These are phyloP conservation scores for Amphiprion ocellaris DNA, from an alignment of 2,113 vertebrate genomes.

Conservation along the genomic window DNA sequence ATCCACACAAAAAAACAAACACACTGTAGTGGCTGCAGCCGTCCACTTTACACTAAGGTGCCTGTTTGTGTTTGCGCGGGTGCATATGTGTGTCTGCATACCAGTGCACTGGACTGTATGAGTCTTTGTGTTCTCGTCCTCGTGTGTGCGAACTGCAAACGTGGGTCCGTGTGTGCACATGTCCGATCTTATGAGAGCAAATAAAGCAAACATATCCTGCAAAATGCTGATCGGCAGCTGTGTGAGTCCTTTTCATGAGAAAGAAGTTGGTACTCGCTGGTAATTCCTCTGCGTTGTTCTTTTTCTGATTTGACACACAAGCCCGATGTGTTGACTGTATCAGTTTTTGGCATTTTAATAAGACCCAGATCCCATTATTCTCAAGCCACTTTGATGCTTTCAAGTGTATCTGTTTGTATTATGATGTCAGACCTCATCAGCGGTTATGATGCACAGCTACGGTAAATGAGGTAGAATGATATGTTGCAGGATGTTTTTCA, in stretches of 20 bases:
- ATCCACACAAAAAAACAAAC: slow-evolving; percentile 81
- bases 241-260: slow-evolving; percentile 10
- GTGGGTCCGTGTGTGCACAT: slow-evolving; percentile 13
- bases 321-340: slow-evolving; percentile 34
- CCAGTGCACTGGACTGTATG: slow-evolving; percentile 58
- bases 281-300: neutral
- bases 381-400: slow-evolving; percentile 29
- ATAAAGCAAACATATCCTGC: slow-evolving; percentile 4
- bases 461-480: slow-evolving; percentile 4
- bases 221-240: slow-evolving; percentile 35
- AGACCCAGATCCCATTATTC: slow-evolving; percentile 54
- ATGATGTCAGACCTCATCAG: slow-evolving; percentile 48
- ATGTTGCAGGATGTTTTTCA: slow-evolving; percentile 26
- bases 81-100: slow-evolving; percentile 55
- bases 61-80: slow-evolving; percentile 56
- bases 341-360: slow-evolving; percentile 52
- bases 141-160: slow-evolving; percentile 38
- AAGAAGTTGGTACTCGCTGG: slow-evolving; percentile 1
- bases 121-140: slow-evolving; percentile 39
- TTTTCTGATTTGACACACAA: slow-evolving; percentile 11
- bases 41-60: slow-evolving; percentile 56
- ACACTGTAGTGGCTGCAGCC: slow-evolving; percentile 56
- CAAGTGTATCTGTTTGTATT: slow-evolving; percentile 51
- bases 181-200: slow-evolving; percentile 23
- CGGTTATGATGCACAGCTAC: slow-evolving; percentile 8